Evolutionary conservation across 2,113 vertebrate genomes (phyloP).

Genomic region (Amblyornis subalaris): DNA sequence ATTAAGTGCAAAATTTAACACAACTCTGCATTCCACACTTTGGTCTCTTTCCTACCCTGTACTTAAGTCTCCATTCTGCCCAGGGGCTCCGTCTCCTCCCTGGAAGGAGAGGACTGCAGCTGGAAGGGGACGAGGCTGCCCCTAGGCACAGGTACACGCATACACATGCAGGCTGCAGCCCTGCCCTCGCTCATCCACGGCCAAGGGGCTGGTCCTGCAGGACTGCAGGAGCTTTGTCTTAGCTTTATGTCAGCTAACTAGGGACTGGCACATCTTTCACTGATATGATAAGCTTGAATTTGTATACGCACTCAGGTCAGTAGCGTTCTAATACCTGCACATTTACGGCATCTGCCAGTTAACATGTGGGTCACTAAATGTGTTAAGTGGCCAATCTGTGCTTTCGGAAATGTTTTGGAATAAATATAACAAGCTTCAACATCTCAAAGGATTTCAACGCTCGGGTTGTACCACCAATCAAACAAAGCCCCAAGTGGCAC

Average conservation of each 20-base stretch:
- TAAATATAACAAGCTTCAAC: not conserved
- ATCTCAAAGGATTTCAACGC: not conserved
- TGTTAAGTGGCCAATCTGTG: not conserved
- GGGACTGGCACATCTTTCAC: not conserved
- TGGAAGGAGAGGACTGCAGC: not conserved
- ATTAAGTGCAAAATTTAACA: not conserved
- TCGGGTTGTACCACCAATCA: not conserved
- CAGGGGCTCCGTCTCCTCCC: not conserved
- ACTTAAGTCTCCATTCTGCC: not conserved
- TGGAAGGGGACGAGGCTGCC: not conserved
- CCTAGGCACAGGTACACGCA: fast-evolving
- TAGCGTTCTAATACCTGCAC: not conserved
- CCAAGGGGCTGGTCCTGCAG: not conserved
- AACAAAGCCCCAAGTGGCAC: not conserved
- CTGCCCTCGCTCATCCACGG: fast-evolving
- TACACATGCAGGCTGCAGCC: not conserved
- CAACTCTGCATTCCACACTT: not conserved
- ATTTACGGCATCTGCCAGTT: not conserved
- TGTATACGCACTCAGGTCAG: not conserved
- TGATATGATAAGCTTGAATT: not conserved
- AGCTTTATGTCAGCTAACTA: not conserved
- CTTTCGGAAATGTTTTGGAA: not conserved
- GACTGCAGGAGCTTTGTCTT: not conserved
- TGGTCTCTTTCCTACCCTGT: not conserved
- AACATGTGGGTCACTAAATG: not conserved